Evolutionary conservation across 2,888 invertebrate genomes (phyloP), one percentile per base, ranked within the genome.

Genomic region (Agrotis segetum): DNA sequence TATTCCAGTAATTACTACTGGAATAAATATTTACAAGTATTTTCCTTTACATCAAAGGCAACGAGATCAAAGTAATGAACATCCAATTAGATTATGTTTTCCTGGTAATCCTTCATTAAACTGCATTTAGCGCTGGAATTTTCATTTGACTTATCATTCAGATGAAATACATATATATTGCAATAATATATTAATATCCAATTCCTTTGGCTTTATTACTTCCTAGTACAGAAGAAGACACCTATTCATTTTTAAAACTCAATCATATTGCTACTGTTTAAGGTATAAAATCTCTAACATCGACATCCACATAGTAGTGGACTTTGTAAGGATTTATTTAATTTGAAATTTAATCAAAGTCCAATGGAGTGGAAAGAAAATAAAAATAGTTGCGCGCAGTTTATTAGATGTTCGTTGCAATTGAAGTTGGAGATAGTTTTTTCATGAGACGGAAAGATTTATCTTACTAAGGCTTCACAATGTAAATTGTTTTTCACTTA

Each of bases 261-360:
- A 63, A n/a, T 50, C 59, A 1, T 67, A 67, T 6, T 64, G 47
- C 44, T 24, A 79, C 24, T 55, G 24, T 70, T 62, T 56, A 9
- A 40, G 40, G 11, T 40, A 65, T 19, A 49, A 3, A 77, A 62
- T 66, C 50, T 63, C 21, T 21, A 49, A 24, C 17, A 9, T 14
- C 21, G 7, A 53, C n/a, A n/a, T 55, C 34, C n/a, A 46, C 47
- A 5, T 47, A 49, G 40, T 1, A 52, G 21, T 44, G 3, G 19
- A 67, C 55, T 67, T 81, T 67, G 52, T 81, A 81, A 56, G 82
- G 72, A 55, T 72, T 79, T 64, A 71, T 77, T 71, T 65, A 59
- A 77, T 78, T 65, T 65, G 49, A 71, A 71, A 50, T 67, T 66
- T 67, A 67, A 72, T 81, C 62, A 65, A 52, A 67, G 16, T 3